Evolutionary conservation across 30 jellyfish, hydroid and myxozoan species (phyloP).

Genomic region (Hydractinia echinata): DNA sequence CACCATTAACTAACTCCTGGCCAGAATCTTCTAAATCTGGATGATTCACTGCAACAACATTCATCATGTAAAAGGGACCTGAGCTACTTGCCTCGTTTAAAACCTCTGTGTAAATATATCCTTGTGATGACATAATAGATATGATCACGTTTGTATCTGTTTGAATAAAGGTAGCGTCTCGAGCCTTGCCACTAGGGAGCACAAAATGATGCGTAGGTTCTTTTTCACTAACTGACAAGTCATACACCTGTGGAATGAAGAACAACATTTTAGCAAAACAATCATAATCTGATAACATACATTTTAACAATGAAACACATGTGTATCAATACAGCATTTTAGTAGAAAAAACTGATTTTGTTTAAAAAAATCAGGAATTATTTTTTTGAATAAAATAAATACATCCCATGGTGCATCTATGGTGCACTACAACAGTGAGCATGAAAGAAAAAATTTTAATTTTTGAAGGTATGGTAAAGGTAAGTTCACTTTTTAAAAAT

Average conservation of each 20-base stretch:
- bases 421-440: too few relatives aligned
- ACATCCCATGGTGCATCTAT: too few relatives aligned
- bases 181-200: slow-evolving; percentile 80
- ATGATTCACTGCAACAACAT: slow-evolving; percentile 48
- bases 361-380: neutral
- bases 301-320: neutral
- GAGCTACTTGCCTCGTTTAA: slow-evolving; percentile 57
- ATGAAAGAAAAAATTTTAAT: too few relatives aligned
- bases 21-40: slow-evolving; percentile 42
- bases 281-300: neutral
- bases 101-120: slow-evolving; percentile 61
- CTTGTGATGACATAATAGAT: slow-evolving; percentile 85
- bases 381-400: too few relatives aligned
- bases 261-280: neutral
- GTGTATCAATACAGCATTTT: neutral
- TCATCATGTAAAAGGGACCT: slow-evolving; percentile 68
- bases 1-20: slow-evolving; percentile 56
- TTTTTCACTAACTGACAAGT: slow-evolving; percentile 46
- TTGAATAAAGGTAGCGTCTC: slow-evolving; percentile 76
- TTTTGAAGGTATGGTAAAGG: too few relatives aligned
- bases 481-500: too few relatives aligned
- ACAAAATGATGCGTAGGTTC: slow-evolving; percentile 55
- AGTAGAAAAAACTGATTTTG: neutral
- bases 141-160: slow-evolving; percentile 30
- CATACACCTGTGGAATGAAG: slow-evolving; percentile 48